Percentiles rank a stretch among this genome's conserved stretches.
Evolutionary conservation across 2,113 vertebrate genomes (phyloP).

Genomic region (Nicator chloris): DNA sequence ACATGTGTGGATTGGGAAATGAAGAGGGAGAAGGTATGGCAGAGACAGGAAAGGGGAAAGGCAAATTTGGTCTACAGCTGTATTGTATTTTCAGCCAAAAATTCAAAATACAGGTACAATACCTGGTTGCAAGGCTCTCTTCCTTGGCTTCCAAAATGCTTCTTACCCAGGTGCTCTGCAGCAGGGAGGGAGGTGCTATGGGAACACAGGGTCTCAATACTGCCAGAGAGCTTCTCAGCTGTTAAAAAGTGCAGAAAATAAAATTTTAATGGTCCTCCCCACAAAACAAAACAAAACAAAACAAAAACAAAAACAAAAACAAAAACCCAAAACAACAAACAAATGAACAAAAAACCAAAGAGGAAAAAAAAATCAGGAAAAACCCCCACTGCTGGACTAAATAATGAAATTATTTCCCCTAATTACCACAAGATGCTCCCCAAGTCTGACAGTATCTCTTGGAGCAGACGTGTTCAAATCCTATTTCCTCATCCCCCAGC

Average conservation of each 20-base stretch:
- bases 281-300: neutral
- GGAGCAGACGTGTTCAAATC: constrained; percentile 24
- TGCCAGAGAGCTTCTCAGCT: neutral
- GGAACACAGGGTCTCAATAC: neutral
- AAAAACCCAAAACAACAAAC: neutral
- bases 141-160: neutral
- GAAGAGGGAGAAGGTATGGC: neutral
- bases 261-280: neutral
- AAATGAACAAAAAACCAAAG: fast-evolving
- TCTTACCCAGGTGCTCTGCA: neutral
- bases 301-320: too few species aligned
- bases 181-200: neutral
- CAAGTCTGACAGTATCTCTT: constrained; percentile 35
- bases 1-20: neutral
- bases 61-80: neutral
- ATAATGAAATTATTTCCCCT: neutral
- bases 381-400: neutral
- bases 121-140: neutral
- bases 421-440: constrained; percentile 67
- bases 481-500: constrained; percentile 30
- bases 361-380: neutral
- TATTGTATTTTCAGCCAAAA: fast-evolving
- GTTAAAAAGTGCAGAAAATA: neutral
- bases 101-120: neutral
- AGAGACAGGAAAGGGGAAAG: neutral